Conservation (phyloP, 2,888 invertebrate species). For the Physocephala rufipes region DNA sequence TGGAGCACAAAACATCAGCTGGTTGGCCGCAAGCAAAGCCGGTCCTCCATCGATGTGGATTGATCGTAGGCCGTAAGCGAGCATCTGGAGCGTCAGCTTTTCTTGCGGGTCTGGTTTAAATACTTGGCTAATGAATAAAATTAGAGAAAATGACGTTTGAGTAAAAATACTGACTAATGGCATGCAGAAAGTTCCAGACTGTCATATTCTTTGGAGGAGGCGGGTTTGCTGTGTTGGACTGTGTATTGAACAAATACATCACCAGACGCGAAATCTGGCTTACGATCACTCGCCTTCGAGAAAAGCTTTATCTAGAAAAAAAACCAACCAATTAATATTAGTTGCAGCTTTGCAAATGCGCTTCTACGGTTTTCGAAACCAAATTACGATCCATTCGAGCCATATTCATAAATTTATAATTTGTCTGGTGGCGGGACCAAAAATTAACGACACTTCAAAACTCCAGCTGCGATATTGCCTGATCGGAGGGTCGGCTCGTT, state of each 20-base stretch:
- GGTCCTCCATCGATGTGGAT: no score
- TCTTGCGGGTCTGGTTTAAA: background rate
- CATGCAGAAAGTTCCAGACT: no score
- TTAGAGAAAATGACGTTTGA: conserved; percentile 26
- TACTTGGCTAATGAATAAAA: conserved; percentile 27
- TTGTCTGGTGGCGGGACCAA: conserved; percentile 34
- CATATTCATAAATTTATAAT: conserved; percentile 28
- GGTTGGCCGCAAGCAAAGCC: background rate
- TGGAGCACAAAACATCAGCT: conserved; percentile 6
- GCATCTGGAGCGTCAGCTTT: conserved; percentile 11
- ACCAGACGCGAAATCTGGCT: background rate
- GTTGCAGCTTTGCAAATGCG: no score
- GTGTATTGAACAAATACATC: background rate
- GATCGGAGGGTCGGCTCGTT: background rate
- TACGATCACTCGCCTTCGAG: no score
- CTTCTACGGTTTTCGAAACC: no score
- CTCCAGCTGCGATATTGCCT: background rate
- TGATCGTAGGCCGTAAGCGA: conserved; percentile 11
- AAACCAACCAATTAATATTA: no score
- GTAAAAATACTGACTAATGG: background rate
- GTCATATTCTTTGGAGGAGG: no score
- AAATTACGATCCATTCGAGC: background rate
- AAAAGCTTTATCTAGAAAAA: no score
- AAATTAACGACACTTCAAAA: conserved; percentile 33
- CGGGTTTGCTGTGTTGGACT: no score